Percentiles rank a stretch among this genome's conserved stretches.
Evolutionary conservation across 2,797 vertebrate genomes (phyloP).

Genomic region (Halcyon smyrnensis): DNA sequence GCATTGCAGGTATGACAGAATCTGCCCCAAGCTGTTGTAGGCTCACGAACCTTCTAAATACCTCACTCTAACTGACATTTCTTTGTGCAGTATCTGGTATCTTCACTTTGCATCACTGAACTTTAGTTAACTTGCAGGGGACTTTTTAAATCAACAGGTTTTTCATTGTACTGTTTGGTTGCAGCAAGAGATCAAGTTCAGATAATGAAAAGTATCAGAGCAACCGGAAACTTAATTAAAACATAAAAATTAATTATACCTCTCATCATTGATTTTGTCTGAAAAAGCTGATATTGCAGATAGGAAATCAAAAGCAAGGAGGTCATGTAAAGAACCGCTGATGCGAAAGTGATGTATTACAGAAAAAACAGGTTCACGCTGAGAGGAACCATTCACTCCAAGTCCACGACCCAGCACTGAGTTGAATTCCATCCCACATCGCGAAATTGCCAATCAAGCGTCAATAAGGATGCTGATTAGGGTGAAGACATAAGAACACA

Average conservation of each 20-base stretch:
- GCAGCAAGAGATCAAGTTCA: conserved; percentile 15
- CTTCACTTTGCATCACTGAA: neutral
- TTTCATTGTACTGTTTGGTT: neutral
- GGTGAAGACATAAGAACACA: neutral
- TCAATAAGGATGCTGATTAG: conserved; percentile 17
- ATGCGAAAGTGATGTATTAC: neutral
- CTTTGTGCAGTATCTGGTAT: neutral
- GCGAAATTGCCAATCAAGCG: conserved; percentile 11
- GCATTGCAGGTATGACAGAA: neutral
- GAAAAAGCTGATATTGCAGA: conserved; percentile 67
- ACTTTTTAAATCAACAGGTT: conserved; percentile 40
- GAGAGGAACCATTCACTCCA: neutral
- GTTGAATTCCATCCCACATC: neutral
- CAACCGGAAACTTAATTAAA: conserved; percentile 69
- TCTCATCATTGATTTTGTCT: conserved; percentile 47
- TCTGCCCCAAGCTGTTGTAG: neutral
- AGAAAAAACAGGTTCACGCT: neutral
- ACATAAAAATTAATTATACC: conserved; percentile 65
- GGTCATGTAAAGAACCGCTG: conserved; percentile 12
- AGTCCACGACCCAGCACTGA: neutral
- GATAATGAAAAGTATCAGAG: conserved; percentile 55
- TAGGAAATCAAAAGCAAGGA: conserved; percentile 60
- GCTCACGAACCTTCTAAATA: neutral
- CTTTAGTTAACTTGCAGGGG: conserved; percentile 47
- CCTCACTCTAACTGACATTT: neutral